A percentile compares a stretch with the other conserved stretches of the same genome.
These are phyloP conservation scores for Ptychoptera albimana DNA, from an alignment of 2,888 invertebrate genomes.

Conservation along the genomic window DNA sequence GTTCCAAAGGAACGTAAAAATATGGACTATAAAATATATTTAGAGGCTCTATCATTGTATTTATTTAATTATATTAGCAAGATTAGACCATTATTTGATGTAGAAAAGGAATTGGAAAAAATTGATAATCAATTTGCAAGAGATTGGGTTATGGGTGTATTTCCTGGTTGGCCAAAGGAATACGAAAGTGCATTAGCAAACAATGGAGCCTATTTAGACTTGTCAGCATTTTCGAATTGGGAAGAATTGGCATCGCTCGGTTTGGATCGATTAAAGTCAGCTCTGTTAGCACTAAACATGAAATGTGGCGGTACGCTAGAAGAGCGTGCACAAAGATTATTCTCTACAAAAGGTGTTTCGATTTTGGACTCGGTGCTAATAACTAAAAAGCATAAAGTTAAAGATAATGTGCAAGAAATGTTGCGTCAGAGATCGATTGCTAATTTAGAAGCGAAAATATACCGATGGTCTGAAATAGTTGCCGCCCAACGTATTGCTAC, in stretches of 20 bases:
- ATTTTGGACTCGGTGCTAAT: conserved; percentile 74
- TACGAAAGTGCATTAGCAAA: conserved; percentile 74
- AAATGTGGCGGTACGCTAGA: conserved; percentile 95
- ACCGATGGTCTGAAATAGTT: conserved; percentile 61
- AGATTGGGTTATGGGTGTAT: conserved; percentile 72
- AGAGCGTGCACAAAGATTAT: conserved; percentile 82
- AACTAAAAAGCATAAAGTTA: conserved; percentile 62
- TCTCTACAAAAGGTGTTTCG: conserved; percentile 79
- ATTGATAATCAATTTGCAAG: conserved; percentile 56
- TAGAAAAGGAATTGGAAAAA: conserved; percentile 53
- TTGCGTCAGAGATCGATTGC: conserved; percentile 66
- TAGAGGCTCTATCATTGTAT: conserved; percentile 62
- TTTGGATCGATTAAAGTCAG: conserved; percentile 83
- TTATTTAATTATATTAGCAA: conserved; percentile 58
- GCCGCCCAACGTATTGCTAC: conserved; percentile 67
- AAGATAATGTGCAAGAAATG: conserved; percentile 22
- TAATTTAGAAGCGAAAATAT: conserved; percentile 69
- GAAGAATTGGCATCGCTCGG: conserved; percentile 88
- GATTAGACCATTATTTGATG: conserved; percentile 64
- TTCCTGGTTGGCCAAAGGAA: conserved; percentile 94
- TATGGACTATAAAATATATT: conserved; percentile 62
- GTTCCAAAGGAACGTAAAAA: conserved; percentile 73
- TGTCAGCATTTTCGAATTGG: conserved; percentile 85
- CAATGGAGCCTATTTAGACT: conserved; percentile 80
- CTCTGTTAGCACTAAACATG: conserved; percentile 77